phyloP scores from a whole-genome alignment of 2,797 vertebrate genomes.

The Trachops cirrhosus region DNA sequence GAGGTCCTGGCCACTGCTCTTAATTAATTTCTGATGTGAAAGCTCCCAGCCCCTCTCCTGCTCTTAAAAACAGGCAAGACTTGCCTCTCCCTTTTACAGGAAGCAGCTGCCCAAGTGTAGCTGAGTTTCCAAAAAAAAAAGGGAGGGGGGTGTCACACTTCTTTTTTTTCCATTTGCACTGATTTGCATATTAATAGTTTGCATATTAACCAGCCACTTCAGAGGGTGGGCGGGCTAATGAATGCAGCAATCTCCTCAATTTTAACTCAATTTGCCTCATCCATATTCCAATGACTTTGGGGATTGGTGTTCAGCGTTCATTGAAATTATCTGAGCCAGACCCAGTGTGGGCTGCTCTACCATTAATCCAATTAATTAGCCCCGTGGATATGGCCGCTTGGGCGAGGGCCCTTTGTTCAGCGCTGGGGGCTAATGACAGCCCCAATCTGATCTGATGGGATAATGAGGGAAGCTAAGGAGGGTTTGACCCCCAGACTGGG shows the following conservation, averaged over 20 bases:
- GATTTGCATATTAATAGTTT: slow-evolving; percentile 99
- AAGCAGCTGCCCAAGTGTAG: slow-evolving; percentile 88
- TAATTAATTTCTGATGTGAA: slow-evolving; percentile 58
- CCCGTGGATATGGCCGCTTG: slow-evolving; percentile 91
- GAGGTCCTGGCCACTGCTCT: neutral
- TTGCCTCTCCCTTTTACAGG: slow-evolving; percentile 58
- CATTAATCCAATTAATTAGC: slow-evolving; percentile 99
- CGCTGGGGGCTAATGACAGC: slow-evolving; percentile 86
- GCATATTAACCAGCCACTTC: slow-evolving; percentile 99
- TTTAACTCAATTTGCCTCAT: slow-evolving; percentile 99
- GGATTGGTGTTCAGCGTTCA: slow-evolving; percentile 92
- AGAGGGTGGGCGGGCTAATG: slow-evolving; percentile 98
- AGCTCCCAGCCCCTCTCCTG: slow-evolving; percentile 70
- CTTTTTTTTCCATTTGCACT: slow-evolving; percentile 89
- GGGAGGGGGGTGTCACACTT: slow-evolving; percentile 52
- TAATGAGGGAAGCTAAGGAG: slow-evolving; percentile 82
- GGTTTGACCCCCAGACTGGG: slow-evolving; percentile 79
- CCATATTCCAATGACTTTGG: slow-evolving; percentile 94
- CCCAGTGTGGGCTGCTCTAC: slow-evolving; percentile 93
- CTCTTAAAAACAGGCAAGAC: slow-evolving; percentile 46
- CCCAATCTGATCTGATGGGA: slow-evolving; percentile 78
- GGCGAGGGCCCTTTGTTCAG: slow-evolving; percentile 91
- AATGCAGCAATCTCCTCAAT: slow-evolving; percentile 94
- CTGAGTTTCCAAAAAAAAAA: slow-evolving; percentile 84
- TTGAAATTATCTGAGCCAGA: slow-evolving; percentile 92